Percentiles rank a stretch among this genome's conserved stretches.
These are phyloP conservation scores for Cordilura impudica DNA, from an alignment of 2,888 invertebrate genomes.

Conservation along the genomic window DNA sequence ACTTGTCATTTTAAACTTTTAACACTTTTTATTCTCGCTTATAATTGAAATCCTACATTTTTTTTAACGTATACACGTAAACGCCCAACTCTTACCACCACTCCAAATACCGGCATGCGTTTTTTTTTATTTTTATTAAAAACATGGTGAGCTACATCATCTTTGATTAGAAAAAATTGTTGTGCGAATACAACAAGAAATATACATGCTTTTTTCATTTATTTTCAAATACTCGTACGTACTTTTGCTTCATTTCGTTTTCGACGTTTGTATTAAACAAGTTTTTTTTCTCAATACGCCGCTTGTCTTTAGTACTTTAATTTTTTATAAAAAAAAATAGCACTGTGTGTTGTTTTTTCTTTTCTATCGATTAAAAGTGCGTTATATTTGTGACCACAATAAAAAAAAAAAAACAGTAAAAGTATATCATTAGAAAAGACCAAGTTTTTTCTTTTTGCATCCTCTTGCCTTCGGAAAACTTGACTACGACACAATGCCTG, in stretches of 20 bases:
- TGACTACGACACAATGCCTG: neutral
- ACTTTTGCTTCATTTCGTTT: conserved; percentile 48
- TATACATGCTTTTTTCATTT: conserved; percentile 44
- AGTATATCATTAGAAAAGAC: neutral
- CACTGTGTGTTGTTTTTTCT: neutral
- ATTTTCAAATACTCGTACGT: conserved; percentile 39
- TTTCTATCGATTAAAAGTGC: neutral
- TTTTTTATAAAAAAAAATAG: neutral
- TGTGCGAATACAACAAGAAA: conserved; percentile 47
- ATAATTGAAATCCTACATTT: neutral
- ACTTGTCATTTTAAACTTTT: conserved; percentile 2
- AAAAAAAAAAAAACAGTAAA: neutral
- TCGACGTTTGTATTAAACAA: conserved; percentile 43
- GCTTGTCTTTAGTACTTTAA: neutral
- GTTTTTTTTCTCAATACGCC: conserved; percentile 37
- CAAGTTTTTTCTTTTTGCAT: neutral
- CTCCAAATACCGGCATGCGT: conserved; percentile 16
- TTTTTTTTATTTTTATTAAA: conserved; percentile 24
- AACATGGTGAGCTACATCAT: conserved; percentile 6
- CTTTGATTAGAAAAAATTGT: conserved; percentile 17
- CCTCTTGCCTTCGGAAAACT: neutral
- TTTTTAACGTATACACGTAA: conserved; percentile 12
- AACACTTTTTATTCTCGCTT: conserved; percentile 50
- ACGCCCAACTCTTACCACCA: conserved; percentile 30
- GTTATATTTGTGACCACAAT: neutral